Base-by-base conservation (phyloP, 2,113 vertebrate species). In the Sminthopsis crassicaudata region DNA sequence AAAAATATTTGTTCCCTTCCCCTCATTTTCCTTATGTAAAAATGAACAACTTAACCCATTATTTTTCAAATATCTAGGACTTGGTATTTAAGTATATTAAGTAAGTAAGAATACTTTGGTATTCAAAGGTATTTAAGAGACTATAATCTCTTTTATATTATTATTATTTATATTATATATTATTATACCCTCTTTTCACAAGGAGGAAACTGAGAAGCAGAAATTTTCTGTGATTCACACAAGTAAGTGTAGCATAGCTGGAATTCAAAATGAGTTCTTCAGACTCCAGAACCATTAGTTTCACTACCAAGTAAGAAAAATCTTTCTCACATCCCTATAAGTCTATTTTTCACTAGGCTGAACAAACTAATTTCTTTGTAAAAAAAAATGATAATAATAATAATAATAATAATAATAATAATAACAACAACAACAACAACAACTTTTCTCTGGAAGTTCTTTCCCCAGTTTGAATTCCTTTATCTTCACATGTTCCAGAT, bases 291-390 rank as follows among this genome's bases (percentile, higher is more conserved):
- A 6, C 16, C 60, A n/a, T 14, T n/a, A 19, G 7, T 84, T 84
- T 42, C 67, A 84, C 19, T n/a, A 84, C n/a, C 67, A 84, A 42
- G 36, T 7, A 19, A 84, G n/a, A 84, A n/a, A 84, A 7, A 42
- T 0, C 23, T 23, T 36, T 76, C 36, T 42, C 36, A 7, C 67
- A 84, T 8, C 36, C 67, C 67, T 84, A 8, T 22, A 84, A 42
- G 16, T 84, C 16, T 84, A 42, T 84, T 84, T n/a, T 76, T 76
- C 60, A 36, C 36, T 5, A n/a, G 14, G 53, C 60, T 94, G 92
- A 95, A 92, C 54, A 55, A 22, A 92, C 89, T 96, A 92, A 23
- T 30, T 46, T 94, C 90, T 50, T 46, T 90, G 36, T 36, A 30
- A 90, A 16, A 51, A 48, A 9, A 36, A 67, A 67, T 26, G 51